Evolutionary conservation across 2,797 vertebrate species (phyloP), one percentile per base, ranked within the genome.

Genomic region (Tympanoctomys barrerae): DNA sequence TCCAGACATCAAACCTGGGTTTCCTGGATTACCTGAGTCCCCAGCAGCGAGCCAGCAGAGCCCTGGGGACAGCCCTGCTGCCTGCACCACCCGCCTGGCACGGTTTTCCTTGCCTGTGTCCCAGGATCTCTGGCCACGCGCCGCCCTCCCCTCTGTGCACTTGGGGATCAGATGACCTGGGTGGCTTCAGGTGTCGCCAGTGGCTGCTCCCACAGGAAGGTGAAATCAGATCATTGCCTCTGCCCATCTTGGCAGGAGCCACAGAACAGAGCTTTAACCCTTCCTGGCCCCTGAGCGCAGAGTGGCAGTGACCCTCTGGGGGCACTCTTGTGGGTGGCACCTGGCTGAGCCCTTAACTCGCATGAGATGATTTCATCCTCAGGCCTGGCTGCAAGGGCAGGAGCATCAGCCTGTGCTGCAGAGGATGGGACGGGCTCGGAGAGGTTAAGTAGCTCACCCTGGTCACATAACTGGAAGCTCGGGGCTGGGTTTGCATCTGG

Each of bases 91-190:
- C 82, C 12, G 3, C 39, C 64, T 42, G 18, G 70, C 42, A 8
- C 12, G 1, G 62, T 28, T 59, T 26, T 77, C 39, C 80, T 75
- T 64, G 82, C 87, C 85, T 79, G 77, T 5, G 92, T 96, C 90
- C 97, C 89, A 77, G 97, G 97, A 28, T 95, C 97, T 90, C 96
- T 97, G 87, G 19, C 94, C 97, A 98, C 96, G 95, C 96, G 98
- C 93, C 5, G 54, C 91, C 93, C 91, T 97, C 95, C 85, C 68
- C 52, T 81, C 46, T 89, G 93, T 93, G 94, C 7, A 61, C 66
- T 75, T 12, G 36, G 66, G 92, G 90, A 97, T 97, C 96, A 94
- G 94, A 96, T 97, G 92, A 95, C 92, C 95, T 1, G 19, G 54
- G 82, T 97, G 96, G 96, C 92, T 97, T 97, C 70, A 5, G 87